Conservation (phyloP, 1,140 invertebrate species). For the Microplitis mediator region DNA sequence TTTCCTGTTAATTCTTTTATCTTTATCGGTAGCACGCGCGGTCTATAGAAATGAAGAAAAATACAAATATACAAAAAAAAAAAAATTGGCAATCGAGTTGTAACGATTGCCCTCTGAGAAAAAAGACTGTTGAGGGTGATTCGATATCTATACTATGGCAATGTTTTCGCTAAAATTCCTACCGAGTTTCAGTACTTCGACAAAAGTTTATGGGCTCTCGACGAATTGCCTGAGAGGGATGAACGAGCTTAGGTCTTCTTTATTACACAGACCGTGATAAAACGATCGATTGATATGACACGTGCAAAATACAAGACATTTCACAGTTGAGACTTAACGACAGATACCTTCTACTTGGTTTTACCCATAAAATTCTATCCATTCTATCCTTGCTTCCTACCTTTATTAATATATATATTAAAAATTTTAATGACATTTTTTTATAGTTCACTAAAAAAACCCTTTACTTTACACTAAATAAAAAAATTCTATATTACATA, state of each 20-base stretch:
- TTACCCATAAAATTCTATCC: background rate
- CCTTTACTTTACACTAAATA: too few species aligned
- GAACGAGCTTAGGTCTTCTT: constrained; percentile 1
- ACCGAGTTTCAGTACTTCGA: background rate
- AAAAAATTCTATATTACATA: too few species aligned
- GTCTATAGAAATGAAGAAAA: background rate
- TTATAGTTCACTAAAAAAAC: too few species aligned
- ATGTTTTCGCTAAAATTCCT: background rate
- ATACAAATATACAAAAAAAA: background rate
- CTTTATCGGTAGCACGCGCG: background rate
- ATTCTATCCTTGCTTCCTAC: too few species aligned
- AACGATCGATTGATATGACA: constrained; percentile 5
- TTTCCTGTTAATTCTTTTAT: constrained; percentile 7
- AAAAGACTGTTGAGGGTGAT: background rate
- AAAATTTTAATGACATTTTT: too few species aligned
- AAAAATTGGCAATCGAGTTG: background rate
- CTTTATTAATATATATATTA: too few species aligned
- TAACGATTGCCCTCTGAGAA: background rate
- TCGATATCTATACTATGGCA: background rate
- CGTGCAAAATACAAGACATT: background rate
- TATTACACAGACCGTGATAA: constrained; percentile 10
- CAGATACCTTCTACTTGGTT: background rate
- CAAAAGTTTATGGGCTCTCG: background rate
- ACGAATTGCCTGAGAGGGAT: background rate
- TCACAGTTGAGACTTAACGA: background rate